phyloP scores from a whole-genome alignment of 2,113 vertebrate genomes.

The Colistium nudipinnis region DNA sequence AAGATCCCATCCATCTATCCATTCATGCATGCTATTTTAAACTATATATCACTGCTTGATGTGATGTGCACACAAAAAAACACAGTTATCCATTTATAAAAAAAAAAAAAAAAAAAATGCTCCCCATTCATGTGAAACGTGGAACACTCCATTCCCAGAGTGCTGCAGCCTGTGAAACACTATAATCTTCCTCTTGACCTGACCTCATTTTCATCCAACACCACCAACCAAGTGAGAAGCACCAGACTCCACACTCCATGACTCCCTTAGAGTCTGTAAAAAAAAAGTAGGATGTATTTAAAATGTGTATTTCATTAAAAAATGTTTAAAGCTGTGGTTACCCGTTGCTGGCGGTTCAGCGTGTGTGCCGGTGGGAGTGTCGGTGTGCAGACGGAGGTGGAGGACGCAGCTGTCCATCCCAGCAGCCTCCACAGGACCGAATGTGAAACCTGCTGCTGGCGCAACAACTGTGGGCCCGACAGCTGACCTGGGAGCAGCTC shows the following conservation, averaged over 20 bases:
- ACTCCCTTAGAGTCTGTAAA: no score
- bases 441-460: constrained; percentile 29
- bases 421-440: constrained; percentile 4
- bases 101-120: no score
- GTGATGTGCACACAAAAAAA: no score
- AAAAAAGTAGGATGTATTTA: no score
- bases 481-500: constrained; percentile 42
- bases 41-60: no score
- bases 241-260: background rate
- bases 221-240: background rate
- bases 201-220: background rate
- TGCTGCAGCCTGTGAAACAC: background rate
- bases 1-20: no score
- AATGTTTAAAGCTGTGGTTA: background rate
- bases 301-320: no score
- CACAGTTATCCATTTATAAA: no score
- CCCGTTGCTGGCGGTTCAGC: no score
- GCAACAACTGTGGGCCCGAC: constrained; percentile 47
- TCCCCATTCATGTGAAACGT: background rate
- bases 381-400: background rate
- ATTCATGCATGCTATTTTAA: no score
- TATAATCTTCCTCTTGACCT: background rate
- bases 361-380: background rate
- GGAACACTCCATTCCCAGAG: background rate
- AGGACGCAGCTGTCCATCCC: constrained; percentile 46